Base-by-base conservation (phyloP, 2,888 invertebrate genomes). In the Itoplectis maculator region DNA sequence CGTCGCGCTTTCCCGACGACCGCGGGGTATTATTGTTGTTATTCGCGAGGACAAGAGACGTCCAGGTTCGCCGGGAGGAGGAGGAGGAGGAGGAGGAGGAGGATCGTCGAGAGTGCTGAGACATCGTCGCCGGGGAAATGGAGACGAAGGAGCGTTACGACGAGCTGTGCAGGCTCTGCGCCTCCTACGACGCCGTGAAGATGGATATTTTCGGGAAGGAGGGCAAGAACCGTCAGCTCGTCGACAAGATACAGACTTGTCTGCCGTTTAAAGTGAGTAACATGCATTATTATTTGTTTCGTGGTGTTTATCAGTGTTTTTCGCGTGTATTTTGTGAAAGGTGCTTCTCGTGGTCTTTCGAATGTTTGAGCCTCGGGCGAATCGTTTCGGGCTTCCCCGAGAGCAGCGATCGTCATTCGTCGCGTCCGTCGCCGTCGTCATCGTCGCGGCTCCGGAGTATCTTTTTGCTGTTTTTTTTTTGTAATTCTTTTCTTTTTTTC, bases 161-260 rank as follows among this genome's bases (percentile, higher is more conserved):
- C 81, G 93, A 93, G 84, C 91, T 93, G 5, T 93, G 93, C 89
- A 91, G 94, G 86, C 92, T 94, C 69, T 94, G 94, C 88, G 93
- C 93, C 83, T 92, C 92, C 59, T 92, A 93, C 89, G 93, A 93
- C 86, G 92, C 92, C 83, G 92, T 93, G 83, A 93, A 93, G 88
- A 93, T 94, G 91, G 92, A 93, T 86, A 92, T 94, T 79, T 94
- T 93, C 88, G 93, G 93, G 72, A 91, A 93, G 86, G 93, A 93
- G 83, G 93, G 93, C 73, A 92, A 89, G 83, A 92, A 92, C 87
- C 91, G 93, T 83, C 93, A 93, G 81, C 91, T 94, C 84, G 91
- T 92, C 82, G 92, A 93, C 88, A 94, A 94, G 87, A 94, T 94
- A 79, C 92, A 93, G 82, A 91, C 92, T 69, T 93, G 93, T 85